phyloP scores from a whole-genome alignment of 2,888 invertebrate genomes.

The Ypsolopha sequella region DNA sequence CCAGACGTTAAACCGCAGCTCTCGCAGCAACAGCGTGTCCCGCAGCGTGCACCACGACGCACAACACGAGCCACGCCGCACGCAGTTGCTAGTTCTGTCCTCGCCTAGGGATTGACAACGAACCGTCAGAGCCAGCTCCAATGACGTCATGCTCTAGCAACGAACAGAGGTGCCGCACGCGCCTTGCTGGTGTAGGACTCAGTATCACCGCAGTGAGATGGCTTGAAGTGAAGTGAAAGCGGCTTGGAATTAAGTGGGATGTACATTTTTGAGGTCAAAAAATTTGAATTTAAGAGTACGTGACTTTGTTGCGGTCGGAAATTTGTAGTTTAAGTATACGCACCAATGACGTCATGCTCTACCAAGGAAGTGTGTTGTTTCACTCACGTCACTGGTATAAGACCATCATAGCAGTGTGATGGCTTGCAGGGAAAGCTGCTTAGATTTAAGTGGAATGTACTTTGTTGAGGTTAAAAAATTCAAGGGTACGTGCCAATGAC shows the following conservation, averaged over 20 bases:
- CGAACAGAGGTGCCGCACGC: constrained; percentile 16
- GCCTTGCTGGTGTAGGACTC: neutral
- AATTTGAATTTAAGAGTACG: too few relatives aligned
- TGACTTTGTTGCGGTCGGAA: constrained; percentile 8
- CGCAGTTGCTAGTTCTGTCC: constrained; percentile 45
- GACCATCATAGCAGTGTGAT: too few relatives aligned
- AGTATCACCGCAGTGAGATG: too few relatives aligned
- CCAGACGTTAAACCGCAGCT: constrained; percentile 46
- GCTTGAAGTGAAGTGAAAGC: too few relatives aligned
- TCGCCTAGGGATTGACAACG: constrained; percentile 51
- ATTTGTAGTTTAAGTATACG: too few relatives aligned
- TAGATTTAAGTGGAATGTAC: too few relatives aligned
- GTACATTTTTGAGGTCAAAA: too few relatives aligned
- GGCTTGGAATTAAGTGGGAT: too few relatives aligned
- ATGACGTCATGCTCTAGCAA: constrained; percentile 58
- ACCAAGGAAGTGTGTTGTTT: constrained; percentile 21
- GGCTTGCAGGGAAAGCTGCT: too few relatives aligned
- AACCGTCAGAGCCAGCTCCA: constrained; percentile 27
- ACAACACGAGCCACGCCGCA: constrained; percentile 31
- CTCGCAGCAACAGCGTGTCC: constrained; percentile 42
- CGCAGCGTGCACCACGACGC: constrained; percentile 16
- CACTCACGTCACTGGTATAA: too few relatives aligned
- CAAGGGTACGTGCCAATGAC: too few relatives aligned
- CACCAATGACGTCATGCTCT: constrained; percentile 57
- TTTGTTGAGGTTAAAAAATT: too few relatives aligned